Percentiles rank a stretch among this genome's conserved stretches.
Evolutionary conservation across 2,113 vertebrate species (phyloP).

Genomic region (Notothenia coriiceps): DNA sequence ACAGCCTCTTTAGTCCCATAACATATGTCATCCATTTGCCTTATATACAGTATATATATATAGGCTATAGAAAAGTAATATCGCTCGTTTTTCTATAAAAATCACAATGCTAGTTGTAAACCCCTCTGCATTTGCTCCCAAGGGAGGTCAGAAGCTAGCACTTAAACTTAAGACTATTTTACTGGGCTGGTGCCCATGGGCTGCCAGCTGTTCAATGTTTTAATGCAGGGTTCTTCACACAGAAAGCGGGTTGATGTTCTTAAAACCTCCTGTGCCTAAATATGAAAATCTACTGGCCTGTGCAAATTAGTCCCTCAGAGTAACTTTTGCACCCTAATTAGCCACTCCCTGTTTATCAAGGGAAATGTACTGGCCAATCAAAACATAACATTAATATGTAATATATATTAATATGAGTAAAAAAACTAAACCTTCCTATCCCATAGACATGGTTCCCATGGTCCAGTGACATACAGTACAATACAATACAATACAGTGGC

Average conservation of each 20-base stretch:
- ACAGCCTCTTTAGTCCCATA: too few species aligned
- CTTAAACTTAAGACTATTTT: not conserved
- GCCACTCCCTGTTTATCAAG: not conserved
- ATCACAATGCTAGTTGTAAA: not conserved
- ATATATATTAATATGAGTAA: too few species aligned
- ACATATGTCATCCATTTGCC: too few species aligned
- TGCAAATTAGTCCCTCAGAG: not conserved
- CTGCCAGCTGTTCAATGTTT: conserved; percentile 11
- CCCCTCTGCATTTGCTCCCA: not conserved
- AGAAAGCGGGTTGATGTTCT: not conserved
- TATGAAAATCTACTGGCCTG: not conserved
- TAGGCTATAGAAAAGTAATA: not conserved
- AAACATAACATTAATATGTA: too few species aligned
- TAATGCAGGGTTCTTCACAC: not conserved
- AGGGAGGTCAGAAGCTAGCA: not conserved
- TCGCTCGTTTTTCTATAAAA: not conserved
- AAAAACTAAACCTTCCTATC: too few species aligned
- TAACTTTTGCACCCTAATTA: not conserved
- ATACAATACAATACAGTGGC: too few species aligned
- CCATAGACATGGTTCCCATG: too few species aligned
- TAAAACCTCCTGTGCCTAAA: not conserved
- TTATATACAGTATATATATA: too few species aligned
- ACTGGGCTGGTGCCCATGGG: not conserved
- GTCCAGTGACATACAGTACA: too few species aligned
- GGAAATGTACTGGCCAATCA: not conserved